These are phyloP conservation scores for Dorcus parallelipipedus DNA, from an alignment of 2,888 invertebrate genomes.

Conservation along the genomic window DNA sequence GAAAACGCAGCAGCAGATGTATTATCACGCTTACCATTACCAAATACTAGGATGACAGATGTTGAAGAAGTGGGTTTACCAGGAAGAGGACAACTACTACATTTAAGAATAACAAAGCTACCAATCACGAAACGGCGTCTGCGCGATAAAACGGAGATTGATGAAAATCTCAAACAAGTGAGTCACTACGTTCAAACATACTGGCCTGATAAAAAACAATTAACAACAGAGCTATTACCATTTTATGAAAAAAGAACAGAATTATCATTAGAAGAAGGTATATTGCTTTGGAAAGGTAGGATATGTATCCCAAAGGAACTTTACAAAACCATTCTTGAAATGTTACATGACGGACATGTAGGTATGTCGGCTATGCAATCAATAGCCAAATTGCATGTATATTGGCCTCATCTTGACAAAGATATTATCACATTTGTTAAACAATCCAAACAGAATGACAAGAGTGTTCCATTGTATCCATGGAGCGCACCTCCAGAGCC, in stretches of 20 bases:
- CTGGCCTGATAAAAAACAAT: conserved; percentile 3
- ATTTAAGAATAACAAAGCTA: too few species aligned
- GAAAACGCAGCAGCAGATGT: background rate
- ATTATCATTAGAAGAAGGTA: conserved; percentile 5
- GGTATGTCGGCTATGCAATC: too few species aligned
- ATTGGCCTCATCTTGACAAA: too few species aligned
- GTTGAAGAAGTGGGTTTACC: conserved; percentile 3
- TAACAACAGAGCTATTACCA: background rate
- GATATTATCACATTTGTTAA: too few species aligned
- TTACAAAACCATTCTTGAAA: too few species aligned
- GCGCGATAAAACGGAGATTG: background rate
- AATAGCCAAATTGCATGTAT: too few species aligned
- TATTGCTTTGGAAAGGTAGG: conserved; percentile 4
- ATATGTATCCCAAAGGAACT: conserved; percentile 1
- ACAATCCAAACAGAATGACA: too few species aligned
- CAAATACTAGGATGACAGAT: background rate
- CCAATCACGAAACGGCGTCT: background rate
- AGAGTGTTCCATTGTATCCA: too few species aligned
- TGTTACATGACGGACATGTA: too few species aligned
- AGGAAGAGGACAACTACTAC: too few species aligned
- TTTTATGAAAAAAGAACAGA: conserved; percentile 9
- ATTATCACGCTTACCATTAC: background rate
- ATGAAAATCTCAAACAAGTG: background rate
- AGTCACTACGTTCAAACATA: background rate
- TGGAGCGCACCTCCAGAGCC: too few species aligned